Conservation (phyloP, 2,113 vertebrate genomes). For the Pollachius pollachius region DNA sequence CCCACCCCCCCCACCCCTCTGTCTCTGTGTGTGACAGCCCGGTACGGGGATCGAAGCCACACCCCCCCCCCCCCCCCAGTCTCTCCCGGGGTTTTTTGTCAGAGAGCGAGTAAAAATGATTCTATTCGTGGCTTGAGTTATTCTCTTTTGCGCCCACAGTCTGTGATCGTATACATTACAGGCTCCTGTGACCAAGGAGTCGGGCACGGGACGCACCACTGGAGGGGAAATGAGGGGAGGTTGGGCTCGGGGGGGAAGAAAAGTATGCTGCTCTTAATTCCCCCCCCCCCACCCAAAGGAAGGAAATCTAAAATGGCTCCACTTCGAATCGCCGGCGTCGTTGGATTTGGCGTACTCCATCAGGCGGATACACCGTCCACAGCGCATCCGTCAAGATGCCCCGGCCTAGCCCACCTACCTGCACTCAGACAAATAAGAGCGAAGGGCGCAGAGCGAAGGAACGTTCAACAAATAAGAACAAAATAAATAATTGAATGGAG, state of each 20-base stretch:
- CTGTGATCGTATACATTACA: too few relatives aligned
- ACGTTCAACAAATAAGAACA: not conserved
- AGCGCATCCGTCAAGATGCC: conserved; percentile 14
- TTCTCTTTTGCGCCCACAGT: too few relatives aligned
- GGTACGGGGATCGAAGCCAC: conserved; percentile 9
- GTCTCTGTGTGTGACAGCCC: conserved; percentile 9
- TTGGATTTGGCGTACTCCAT: conserved; percentile 5
- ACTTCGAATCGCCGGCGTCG: conserved; percentile 23
- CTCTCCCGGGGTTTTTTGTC: not conserved
- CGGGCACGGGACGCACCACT: too few relatives aligned
- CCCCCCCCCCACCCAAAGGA: conserved; percentile 12
- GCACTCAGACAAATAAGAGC: conserved; percentile 3
- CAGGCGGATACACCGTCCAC: conserved; percentile 22
- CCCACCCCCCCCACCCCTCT: not conserved
- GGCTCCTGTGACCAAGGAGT: too few relatives aligned
- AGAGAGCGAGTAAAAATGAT: not conserved
- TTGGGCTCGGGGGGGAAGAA: too few relatives aligned
- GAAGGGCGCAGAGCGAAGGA: conserved; percentile 1
- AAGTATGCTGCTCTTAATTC: too few relatives aligned
- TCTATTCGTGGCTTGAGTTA: too few relatives aligned
- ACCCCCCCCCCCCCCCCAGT: not conserved
- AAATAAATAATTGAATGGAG: not conserved
- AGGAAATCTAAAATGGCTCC: conserved; percentile 38
- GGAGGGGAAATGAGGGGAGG: too few relatives aligned
- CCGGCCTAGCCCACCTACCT: conserved; percentile 4